Evolutionary conservation across 1,140 invertebrate species (phyloP).

Genomic region (Tribolium castaneum): DNA sequence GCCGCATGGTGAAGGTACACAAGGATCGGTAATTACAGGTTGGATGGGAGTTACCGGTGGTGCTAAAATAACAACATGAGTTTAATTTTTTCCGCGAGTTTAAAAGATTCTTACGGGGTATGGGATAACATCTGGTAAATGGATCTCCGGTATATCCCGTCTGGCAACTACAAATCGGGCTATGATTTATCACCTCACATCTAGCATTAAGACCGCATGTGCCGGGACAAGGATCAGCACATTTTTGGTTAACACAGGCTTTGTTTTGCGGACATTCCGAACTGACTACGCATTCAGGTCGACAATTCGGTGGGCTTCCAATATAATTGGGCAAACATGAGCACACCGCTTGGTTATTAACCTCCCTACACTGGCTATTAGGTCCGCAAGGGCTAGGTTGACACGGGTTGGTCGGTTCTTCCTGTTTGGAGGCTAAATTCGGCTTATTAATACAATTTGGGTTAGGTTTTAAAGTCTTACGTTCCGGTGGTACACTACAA

Average conservation of each 20-base stretch:
- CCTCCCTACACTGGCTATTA: constrained; percentile 76
- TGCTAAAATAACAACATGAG: constrained; percentile 33
- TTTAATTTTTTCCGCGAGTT: neutral
- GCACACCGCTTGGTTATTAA: constrained; percentile 73
- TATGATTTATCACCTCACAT: constrained; percentile 77
- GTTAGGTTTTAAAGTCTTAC: constrained; percentile 63
- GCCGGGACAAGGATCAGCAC: constrained; percentile 76
- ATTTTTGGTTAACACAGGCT: constrained; percentile 75
- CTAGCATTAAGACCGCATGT: constrained; percentile 77
- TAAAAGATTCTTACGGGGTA: constrained; percentile 53
- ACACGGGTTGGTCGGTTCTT: constrained; percentile 69
- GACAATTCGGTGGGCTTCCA: constrained; percentile 74
- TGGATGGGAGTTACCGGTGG: constrained; percentile 55
- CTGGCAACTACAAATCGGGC: constrained; percentile 76
- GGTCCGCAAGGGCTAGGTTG: constrained; percentile 77
- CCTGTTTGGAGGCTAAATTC: constrained; percentile 57
- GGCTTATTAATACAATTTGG: neutral
- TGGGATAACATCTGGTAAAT: constrained; percentile 60
- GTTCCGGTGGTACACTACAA: constrained; percentile 67
- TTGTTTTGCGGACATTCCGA: constrained; percentile 73
- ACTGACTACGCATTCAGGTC: constrained; percentile 74
- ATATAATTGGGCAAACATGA: constrained; percentile 74
- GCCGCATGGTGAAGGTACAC: constrained; percentile 74
- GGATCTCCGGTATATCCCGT: constrained; percentile 82
- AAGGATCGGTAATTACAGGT: constrained; percentile 65